Conservation (phyloP, 2,113 vertebrate species). For the Proterorhinus semilunaris region DNA sequence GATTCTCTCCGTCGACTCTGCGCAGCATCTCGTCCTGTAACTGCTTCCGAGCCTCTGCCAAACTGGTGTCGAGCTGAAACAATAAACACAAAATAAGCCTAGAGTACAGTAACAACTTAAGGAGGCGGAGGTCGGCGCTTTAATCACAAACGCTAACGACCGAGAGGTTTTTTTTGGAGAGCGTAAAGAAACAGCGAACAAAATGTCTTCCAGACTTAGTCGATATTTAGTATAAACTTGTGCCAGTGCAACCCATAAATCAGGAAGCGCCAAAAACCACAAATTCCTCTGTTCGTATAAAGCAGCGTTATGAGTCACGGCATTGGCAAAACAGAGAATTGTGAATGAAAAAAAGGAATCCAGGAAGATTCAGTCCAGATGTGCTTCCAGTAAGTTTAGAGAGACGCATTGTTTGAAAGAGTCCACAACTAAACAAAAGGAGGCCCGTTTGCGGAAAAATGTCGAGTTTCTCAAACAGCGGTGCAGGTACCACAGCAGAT, state of each 20-base stretch:
- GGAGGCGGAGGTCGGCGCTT: background rate
- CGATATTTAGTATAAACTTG: conserved; percentile 1
- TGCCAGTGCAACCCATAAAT: background rate
- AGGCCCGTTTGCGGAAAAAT: no score
- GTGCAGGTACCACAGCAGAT: no score
- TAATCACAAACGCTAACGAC: conserved; percentile 10
- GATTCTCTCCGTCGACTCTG: conserved; percentile 88
- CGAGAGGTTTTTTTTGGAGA: background rate
- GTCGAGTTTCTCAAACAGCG: no score
- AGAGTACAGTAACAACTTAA: background rate
- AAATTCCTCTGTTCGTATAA: background rate
- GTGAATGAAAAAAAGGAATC: background rate
- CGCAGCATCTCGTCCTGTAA: conserved; percentile 93
- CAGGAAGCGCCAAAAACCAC: background rate
- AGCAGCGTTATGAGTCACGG: background rate
- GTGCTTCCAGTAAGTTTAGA: conserved; percentile 27
- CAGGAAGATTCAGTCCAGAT: conserved; percentile 36
- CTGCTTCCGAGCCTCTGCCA: conserved; percentile 85
- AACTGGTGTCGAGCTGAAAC: conserved; percentile 79
- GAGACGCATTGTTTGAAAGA: background rate
- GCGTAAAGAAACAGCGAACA: background rate
- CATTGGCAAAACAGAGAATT: conserved; percentile 12
- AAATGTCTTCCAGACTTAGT: conserved; percentile 4
- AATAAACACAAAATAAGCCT: background rate
- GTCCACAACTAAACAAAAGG: no score